A percentile compares a stretch with the other conserved stretches of the same genome.
Conservation (phyloP, 2,888 invertebrate genomes). For the Busseola fusca region DNA sequence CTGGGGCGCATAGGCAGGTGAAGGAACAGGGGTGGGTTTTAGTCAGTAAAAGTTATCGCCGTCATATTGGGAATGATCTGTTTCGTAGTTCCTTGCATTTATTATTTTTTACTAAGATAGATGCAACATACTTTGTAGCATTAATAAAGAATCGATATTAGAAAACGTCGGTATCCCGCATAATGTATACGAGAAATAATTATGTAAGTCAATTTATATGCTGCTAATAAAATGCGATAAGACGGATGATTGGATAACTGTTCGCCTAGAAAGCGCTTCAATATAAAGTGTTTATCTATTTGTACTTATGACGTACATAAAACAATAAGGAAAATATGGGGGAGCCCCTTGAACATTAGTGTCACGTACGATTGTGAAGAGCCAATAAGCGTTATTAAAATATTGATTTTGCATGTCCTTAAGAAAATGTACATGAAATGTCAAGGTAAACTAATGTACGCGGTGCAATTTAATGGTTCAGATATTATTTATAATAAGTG, state of each 20-base stretch:
- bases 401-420: conserved; percentile 37
- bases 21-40: too few species aligned
- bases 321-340: conserved; percentile 39
- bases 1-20: too few species aligned
- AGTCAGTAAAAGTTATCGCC: not conserved
- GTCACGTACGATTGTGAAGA: conserved; percentile 1
- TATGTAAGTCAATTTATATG: conserved; percentile 24
- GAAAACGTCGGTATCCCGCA: conserved; percentile 2
- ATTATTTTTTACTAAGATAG: not conserved
- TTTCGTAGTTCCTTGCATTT: not conserved
- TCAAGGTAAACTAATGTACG: conserved; percentile 14
- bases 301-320: conserved; percentile 25
- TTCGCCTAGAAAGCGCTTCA: conserved; percentile 20
- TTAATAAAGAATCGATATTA: not conserved
- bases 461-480: conserved; percentile 8
- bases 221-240: conserved; percentile 24
- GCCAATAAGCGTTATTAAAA: conserved; percentile 22
- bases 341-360: conserved; percentile 32
- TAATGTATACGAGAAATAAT: conserved; percentile 4
- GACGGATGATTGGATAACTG: conserved; percentile 28
- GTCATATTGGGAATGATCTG: not conserved
- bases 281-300: conserved; percentile 25
- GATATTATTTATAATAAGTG: conserved; percentile 4
- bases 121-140: not conserved
- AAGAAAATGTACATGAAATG: conserved; percentile 24